Percentiles rank a stretch among this genome's conserved stretches.
These are phyloP conservation scores for Hydroisotoma schaefferi DNA, from an alignment of 2,888 invertebrate species.

Conservation along the genomic window DNA sequence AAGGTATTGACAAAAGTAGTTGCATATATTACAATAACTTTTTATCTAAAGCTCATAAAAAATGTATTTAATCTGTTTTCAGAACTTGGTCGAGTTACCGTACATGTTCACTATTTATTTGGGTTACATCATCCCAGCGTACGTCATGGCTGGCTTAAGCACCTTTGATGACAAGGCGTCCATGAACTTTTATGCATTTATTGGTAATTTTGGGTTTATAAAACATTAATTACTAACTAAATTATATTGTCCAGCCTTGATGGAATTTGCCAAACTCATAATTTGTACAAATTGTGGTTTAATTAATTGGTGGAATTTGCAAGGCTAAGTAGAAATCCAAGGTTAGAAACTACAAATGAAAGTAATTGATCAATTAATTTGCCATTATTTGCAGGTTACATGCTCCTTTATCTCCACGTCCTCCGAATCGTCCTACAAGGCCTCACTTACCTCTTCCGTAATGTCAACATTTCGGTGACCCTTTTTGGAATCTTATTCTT, in stretches of 20 bases:
- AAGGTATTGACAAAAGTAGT: conserved; percentile 59
- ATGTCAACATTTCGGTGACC: conserved; percentile 61
- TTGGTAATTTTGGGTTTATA: conserved; percentile 39
- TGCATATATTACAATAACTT: neutral
- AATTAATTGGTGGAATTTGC: neutral
- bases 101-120: conserved; percentile 76
- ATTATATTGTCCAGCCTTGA: neutral
- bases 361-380: too few relatives aligned
- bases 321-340: neutral
- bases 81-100: conserved; percentile 75
- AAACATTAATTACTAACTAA: conserved; percentile 18
- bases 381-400: conserved; percentile 49
- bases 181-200: conserved; percentile 50
- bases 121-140: conserved; percentile 81
- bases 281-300: neutral
- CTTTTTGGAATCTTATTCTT: conserved; percentile 62
- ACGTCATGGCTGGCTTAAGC: conserved; percentile 74
- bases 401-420: conserved; percentile 52
- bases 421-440: conserved; percentile 56
- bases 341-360: neutral
- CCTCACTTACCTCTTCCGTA: conserved; percentile 64
- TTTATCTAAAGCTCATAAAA: neutral
- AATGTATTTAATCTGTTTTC: conserved; percentile 50
- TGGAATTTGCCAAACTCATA: neutral
- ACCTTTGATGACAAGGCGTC: conserved; percentile 55